Evolutionary conservation across 2,113 vertebrate genomes (phyloP), one percentile per base, ranked within the genome.

Genomic region (Catharus fuscescens): DNA sequence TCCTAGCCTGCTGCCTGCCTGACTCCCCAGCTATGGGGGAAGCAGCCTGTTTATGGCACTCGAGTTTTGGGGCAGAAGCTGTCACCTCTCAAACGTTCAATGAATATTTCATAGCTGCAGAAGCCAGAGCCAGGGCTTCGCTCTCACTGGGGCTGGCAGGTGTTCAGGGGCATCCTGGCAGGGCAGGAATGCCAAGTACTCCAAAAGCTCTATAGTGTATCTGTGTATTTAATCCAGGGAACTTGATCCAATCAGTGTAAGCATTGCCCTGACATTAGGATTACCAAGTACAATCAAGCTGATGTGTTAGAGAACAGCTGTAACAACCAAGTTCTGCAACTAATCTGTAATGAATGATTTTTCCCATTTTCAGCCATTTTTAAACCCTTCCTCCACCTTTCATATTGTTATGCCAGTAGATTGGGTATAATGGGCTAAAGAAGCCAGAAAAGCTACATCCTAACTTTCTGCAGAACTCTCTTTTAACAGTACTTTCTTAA

Each of bases 1-100:
- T 83, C 53, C n/a, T 4, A 86, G 82, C 45, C 82, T 77, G 91
- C 91, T 40, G 86, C 21, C 71, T 95, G 93, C 88, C 78, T 67
- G 14, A 12, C 77, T 95, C 86, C 28, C 40, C 48, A 56, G 92
- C 90, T 32, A 21, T 5, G 36, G 40, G 38, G 57, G 47, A 59
- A 61, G 2, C 73, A 79, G 81, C 66, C 62, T 90, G 79, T 65
- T 88, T 36, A 26, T 72, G 71, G 67, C 90, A 80, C 88, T 61
- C 38, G 34, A 26, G 1, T 36, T 93, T 80, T 64, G 62, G 91
- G 92, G 12, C 76, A 78, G 82, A 70, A 93, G 76, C 86, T 95
- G 86, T 73, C 80, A 3, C 0, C 19, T 50, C 56, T 73, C 91
- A 59, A 45, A 59, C 64, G 19, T 3, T 34, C 17, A 48, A 77